phyloP scores from a whole-genome alignment of 2,888 invertebrate genomes.

The Agapetus fuscipes region DNA sequence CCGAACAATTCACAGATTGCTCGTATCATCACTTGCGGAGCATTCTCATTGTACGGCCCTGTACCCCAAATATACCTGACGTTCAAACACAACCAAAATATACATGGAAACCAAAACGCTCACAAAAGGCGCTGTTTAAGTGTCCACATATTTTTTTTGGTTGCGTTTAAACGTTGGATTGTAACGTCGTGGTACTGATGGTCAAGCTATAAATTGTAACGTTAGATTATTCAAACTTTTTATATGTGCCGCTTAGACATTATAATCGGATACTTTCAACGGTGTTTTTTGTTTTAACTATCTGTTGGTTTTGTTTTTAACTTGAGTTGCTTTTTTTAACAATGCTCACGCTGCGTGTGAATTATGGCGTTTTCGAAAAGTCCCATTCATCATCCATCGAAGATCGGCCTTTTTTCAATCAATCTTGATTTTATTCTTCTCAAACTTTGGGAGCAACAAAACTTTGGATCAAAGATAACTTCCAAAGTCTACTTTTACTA shows the following conservation, averaged over 20 bases:
- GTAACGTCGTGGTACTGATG: too few species aligned
- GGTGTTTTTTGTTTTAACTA: conserved; percentile 8
- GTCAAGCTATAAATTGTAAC: conserved; percentile 11
- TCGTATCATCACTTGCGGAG: conserved; percentile 5
- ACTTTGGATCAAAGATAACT: too few species aligned
- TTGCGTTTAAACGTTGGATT: too few species aligned
- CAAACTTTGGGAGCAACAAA: too few species aligned
- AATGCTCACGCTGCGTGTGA: not conserved
- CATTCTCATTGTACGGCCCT: too few species aligned
- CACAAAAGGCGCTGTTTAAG: too few species aligned
- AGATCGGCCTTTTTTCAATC: not conserved
- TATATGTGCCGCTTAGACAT: conserved; percentile 10
- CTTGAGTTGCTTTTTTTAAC: not conserved
- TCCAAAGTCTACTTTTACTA: too few species aligned
- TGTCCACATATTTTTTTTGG: too few species aligned
- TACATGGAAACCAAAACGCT: too few species aligned
- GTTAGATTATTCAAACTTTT: conserved; percentile 9
- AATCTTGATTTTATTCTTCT: too few species aligned
- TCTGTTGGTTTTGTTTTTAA: not conserved
- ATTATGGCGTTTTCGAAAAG: not conserved
- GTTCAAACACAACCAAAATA: too few species aligned
- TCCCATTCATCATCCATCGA: not conserved
- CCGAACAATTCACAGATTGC: conserved; percentile 8
- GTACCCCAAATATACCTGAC: too few species aligned
- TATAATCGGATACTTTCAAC: conserved; percentile 13